Evolutionary conservation across 2,888 invertebrate genomes (phyloP).

Genomic region (Andrena praecox): DNA sequence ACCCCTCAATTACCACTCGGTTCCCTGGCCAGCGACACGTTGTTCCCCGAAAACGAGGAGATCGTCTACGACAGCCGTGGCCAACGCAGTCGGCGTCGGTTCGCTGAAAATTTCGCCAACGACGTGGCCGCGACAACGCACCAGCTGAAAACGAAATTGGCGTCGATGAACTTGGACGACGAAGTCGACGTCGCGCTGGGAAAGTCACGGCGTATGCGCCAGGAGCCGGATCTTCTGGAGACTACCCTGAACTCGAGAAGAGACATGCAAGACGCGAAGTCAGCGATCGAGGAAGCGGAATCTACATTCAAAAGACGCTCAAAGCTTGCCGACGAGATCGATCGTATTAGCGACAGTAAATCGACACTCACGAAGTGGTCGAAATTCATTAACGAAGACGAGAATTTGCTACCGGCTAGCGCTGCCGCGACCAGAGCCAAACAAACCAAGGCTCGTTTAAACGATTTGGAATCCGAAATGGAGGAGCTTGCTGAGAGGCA

Average conservation of each 20-base stretch:
- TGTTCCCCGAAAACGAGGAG: slow-evolving; percentile 85
- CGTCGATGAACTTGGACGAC: slow-evolving; percentile 88
- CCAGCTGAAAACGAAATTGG: slow-evolving; percentile 85
- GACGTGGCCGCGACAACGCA: slow-evolving; percentile 85
- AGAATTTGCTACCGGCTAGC: slow-evolving; percentile 76
- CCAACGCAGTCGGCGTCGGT: slow-evolving; percentile 83
- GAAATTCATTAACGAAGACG: slow-evolving; percentile 85
- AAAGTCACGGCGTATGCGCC: slow-evolving; percentile 52
- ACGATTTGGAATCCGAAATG: slow-evolving; percentile 92
- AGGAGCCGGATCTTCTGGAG: slow-evolving; percentile 65
- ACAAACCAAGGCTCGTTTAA: slow-evolving; percentile 89
- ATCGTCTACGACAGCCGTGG: slow-evolving; percentile 89
- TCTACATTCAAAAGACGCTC: slow-evolving; percentile 85
- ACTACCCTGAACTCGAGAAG: slow-evolving; percentile 68
- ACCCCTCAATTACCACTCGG: slow-evolving; percentile 56
- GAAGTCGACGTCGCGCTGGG: slow-evolving; percentile 85
- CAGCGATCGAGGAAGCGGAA: slow-evolving; percentile 85
- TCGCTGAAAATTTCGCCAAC: slow-evolving; percentile 84
- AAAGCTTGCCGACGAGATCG: slow-evolving; percentile 75
- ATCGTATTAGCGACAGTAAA: slow-evolving; percentile 74
- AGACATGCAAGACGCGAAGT: slow-evolving; percentile 64
- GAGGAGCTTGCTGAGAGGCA: slow-evolving; percentile 89
- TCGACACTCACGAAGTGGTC: slow-evolving; percentile 88
- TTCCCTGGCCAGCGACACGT: slow-evolving; percentile 65
- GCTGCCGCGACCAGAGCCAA: slow-evolving; percentile 89